A percentile compares a stretch with the other conserved stretches of the same genome.
phyloP scores from a whole-genome alignment of 1,140 invertebrate species.

The Scylla paramamosain region DNA sequence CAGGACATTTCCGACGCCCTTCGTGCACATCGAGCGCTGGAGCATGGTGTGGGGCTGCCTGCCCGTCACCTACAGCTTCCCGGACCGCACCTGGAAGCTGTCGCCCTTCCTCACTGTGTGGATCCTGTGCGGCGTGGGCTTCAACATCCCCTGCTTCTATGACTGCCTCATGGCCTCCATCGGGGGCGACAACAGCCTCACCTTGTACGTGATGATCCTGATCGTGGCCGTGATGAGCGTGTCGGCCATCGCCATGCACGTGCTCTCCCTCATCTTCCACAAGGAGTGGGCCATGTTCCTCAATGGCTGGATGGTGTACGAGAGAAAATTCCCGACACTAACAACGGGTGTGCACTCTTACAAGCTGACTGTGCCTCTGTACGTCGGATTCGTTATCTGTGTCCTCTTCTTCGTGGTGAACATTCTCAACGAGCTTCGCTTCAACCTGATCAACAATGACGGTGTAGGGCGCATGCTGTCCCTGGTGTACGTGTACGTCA shows the following conservation, averaged over 20 bases:
- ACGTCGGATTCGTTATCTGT: slow-evolving; percentile 68
- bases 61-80: slow-evolving; percentile 65
- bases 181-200: slow-evolving; percentile 68
- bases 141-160: slow-evolving; percentile 77
- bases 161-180: slow-evolving; percentile 75
- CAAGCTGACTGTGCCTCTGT: slow-evolving; percentile 71
- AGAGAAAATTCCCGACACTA: slow-evolving; percentile 73
- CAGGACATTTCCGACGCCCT: slow-evolving; percentile 73
- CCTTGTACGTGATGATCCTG: slow-evolving; percentile 76
- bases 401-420: slow-evolving; percentile 76
- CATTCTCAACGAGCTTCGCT: slow-evolving; percentile 76
- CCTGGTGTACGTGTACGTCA: slow-evolving; percentile 76
- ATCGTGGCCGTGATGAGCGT: slow-evolving; percentile 77
- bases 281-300: slow-evolving; percentile 74
- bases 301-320: slow-evolving; percentile 73
- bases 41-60: slow-evolving; percentile 75
- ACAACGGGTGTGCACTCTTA: slow-evolving; percentile 70
- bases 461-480: slow-evolving; percentile 75
- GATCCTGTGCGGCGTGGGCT: slow-evolving; percentile 73
- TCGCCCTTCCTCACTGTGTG: slow-evolving; percentile 66
- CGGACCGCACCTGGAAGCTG: slow-evolving; percentile 60
- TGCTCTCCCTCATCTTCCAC: slow-evolving; percentile 69
- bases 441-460: slow-evolving; percentile 76
- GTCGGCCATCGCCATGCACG: slow-evolving; percentile 74
- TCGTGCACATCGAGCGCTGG: slow-evolving; percentile 77